Evolutionary conservation across 2,113 vertebrate genomes (phyloP).

Genomic region (Pelmatolapia mariae): DNA sequence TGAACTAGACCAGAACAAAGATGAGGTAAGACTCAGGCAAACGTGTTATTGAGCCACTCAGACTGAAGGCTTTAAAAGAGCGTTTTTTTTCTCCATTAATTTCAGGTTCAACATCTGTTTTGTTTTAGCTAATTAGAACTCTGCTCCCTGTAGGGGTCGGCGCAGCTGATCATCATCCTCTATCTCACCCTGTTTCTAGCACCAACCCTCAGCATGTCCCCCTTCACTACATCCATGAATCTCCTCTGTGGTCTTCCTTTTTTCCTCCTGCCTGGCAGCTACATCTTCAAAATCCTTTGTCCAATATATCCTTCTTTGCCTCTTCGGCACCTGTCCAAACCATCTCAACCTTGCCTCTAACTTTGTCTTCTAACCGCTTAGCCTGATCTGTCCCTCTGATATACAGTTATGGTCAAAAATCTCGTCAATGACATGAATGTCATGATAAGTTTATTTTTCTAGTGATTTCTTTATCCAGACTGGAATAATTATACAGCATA

Average conservation of each 20-base stretch:
- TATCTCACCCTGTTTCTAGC: background rate
- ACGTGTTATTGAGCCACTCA: background rate
- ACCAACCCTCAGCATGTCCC: background rate
- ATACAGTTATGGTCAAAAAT: background rate
- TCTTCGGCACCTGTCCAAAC: background rate
- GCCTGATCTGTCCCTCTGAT: background rate
- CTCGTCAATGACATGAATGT: background rate
- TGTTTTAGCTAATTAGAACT: background rate
- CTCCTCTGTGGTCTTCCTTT: background rate
- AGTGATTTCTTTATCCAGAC: background rate
- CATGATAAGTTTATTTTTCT: background rate
- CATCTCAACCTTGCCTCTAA: background rate
- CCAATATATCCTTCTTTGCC: background rate
- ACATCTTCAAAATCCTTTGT: background rate
- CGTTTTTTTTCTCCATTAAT: fast-evolving
- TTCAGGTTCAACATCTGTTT: background rate
- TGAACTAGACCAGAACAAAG: slow-evolving; percentile 81
- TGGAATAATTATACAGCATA: background rate
- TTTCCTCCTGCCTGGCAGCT: background rate
- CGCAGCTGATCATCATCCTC: background rate
- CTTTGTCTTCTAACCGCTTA: background rate
- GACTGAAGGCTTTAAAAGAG: background rate
- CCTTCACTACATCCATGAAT: background rate
- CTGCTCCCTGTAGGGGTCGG: background rate
- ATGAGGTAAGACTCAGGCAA: slow-evolving; percentile 71